Evolutionary conservation across 1,140 invertebrate species (phyloP), one percentile per base, ranked within the genome.

Genomic region (Drosophila bocqueti): DNA sequence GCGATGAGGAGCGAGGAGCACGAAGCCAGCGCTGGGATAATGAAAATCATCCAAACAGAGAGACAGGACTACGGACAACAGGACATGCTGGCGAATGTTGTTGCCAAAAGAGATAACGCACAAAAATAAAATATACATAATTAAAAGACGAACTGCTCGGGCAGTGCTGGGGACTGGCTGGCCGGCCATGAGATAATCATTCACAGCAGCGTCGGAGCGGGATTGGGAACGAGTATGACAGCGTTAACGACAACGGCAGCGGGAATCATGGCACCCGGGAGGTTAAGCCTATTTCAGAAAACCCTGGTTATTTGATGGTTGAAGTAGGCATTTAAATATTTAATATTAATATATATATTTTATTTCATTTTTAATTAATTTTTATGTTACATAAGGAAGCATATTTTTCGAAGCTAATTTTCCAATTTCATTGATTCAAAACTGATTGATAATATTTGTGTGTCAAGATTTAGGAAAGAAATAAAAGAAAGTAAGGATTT

Each of bases 121-220:
- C 76, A 79, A 79, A 79, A 79, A 79, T 79, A 79, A 79, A 79
- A 79, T 79, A 79, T 79, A 79, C 76, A 79, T 79, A 79, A 79
- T 79, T 79, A 79, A 79, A 79, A 79, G 66, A 73, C 45, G 76
- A 55, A 64, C 47, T 45, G 45, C 15, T 54, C 43, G 54, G 47
- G 43, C 40, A 38, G 49, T 45, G 57, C 45, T 46, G 36, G 29
- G 59, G 43, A 50, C 59, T 31, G 60, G 52, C 52, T 73, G 54
- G 54, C 52, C 43, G 36, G 40, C 26, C 57, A 40, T 65, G 54
- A 34, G 59, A 72, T 65, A 72, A 79, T 79, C 76, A 79, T 79
- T 79, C 60, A 72, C 54, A 77, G 26, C 26, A 50, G 52, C 15
- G 31, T 7, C 11, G 15, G 24, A 36, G n/a, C 8, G 1, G 9